A percentile compares a stretch with the other conserved stretches of the same genome.
Conservation (phyloP, 2,888 invertebrate genomes). For the Lithodes maja region DNA sequence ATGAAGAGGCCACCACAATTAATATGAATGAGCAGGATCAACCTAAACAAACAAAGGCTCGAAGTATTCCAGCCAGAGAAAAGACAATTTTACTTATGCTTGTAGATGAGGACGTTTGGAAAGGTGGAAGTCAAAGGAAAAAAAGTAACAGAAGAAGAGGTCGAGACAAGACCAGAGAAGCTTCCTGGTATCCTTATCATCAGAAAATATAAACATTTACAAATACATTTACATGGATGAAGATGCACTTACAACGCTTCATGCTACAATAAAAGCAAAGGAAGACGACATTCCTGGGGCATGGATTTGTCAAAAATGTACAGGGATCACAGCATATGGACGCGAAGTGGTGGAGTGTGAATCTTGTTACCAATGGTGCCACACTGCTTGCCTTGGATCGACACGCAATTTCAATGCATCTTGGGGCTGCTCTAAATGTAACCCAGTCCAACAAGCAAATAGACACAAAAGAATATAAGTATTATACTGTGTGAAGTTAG, state of each 20-base stretch:
- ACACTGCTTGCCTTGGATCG: too few species aligned
- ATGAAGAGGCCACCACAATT: neutral
- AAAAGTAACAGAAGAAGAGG: neutral
- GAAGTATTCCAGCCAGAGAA: slow-evolving; percentile 30
- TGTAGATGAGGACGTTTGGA: slow-evolving; percentile 32
- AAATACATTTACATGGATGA: slow-evolving; percentile 34
- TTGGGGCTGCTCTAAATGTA: too few species aligned
- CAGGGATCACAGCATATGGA: too few species aligned
- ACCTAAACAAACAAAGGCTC: slow-evolving; percentile 2
- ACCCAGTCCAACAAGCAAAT: neutral
- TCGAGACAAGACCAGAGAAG: too few species aligned
- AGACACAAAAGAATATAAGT: neutral
- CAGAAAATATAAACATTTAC: slow-evolving; percentile 24
- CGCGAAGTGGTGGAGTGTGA: too few species aligned
- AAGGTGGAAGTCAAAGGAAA: slow-evolving; percentile 40
- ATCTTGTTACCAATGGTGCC: too few species aligned
- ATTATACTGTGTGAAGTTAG: neutral
- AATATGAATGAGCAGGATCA: slow-evolving; percentile 22
- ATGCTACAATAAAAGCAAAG: neutral
- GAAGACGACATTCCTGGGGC: slow-evolving; percentile 43
- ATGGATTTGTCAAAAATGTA: neutral
- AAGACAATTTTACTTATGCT: slow-evolving; percentile 31
- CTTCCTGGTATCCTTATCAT: neutral
- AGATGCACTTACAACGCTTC: neutral
- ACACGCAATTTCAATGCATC: too few species aligned